phyloP scores from a whole-genome alignment of 2,113 vertebrate genomes.

The Sinocyclocheilus anshuiensis region DNA sequence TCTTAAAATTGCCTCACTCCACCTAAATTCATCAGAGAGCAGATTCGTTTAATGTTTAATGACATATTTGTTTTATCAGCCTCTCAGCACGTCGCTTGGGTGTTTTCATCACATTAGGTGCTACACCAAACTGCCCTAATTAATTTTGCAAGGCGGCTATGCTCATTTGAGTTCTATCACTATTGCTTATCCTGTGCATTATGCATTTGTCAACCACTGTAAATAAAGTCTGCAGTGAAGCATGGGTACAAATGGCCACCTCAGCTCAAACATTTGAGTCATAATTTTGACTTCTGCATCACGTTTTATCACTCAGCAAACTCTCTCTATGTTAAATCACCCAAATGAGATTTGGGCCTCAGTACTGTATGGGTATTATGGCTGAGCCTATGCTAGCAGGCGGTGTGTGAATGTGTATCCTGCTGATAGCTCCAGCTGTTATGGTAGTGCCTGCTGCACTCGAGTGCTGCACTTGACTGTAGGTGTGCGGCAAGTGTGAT shows the following conservation, averaged over 20 bases:
- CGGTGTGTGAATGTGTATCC: conserved; percentile 1
- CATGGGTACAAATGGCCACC: not conserved
- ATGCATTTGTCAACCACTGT: not conserved
- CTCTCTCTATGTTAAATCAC: not conserved
- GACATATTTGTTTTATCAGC: conserved; percentile 18
- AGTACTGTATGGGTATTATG: not conserved
- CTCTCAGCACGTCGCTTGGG: not conserved
- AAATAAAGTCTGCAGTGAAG: not conserved
- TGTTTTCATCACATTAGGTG: conserved; percentile 18
- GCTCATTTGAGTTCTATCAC: conserved; percentile 1
- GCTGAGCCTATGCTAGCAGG: not conserved
- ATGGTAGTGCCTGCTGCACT: conserved; percentile 18
- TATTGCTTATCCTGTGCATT: not conserved
- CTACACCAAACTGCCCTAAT: conserved; percentile 11
- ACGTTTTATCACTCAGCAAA: not conserved
- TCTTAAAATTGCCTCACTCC: not conserved
- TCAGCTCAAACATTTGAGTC: not conserved
- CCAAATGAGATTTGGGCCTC: not conserved
- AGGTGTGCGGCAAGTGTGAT: not conserved
- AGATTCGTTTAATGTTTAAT: conserved; percentile 27
- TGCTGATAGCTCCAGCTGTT: conserved; percentile 35
- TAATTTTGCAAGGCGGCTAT: conserved; percentile 19
- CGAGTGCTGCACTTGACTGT: not conserved
- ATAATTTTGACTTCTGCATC: not conserved
- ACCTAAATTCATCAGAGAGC: conserved; percentile 6